Percentiles rank a stretch among this genome's conserved stretches.
phyloP scores from a whole-genome alignment of 2,113 vertebrate species.

The Ailurus styani region DNA sequence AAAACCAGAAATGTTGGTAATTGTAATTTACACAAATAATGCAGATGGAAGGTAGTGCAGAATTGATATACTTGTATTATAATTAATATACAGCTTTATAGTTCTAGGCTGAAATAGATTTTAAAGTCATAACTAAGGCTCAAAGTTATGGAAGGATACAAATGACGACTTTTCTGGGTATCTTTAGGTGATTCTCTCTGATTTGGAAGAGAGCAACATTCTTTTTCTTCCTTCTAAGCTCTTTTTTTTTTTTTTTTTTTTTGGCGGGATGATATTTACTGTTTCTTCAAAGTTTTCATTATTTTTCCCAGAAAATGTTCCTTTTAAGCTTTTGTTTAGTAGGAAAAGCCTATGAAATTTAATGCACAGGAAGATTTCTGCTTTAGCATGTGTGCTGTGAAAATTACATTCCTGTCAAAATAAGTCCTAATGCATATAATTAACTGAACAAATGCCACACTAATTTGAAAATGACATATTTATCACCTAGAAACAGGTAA shows the following conservation, averaged over 20 bases:
- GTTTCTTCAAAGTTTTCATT: neutral
- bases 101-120: neutral
- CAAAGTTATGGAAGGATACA: neutral
- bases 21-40: neutral
- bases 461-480: conserved; percentile 63
- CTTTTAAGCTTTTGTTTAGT: neutral
- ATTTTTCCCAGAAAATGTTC: neutral
- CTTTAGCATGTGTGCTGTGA: conserved; percentile 28
- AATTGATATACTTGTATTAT: neutral
- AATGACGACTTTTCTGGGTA: neutral
- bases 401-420: conserved; percentile 55
- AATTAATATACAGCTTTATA: neutral
- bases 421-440: conserved; percentile 44
- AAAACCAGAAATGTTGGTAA: neutral
- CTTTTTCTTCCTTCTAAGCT: neutral
- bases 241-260: neutral
- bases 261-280: neutral
- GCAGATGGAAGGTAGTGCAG: neutral
- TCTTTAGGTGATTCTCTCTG: neutral
- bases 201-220: neutral
- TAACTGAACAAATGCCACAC: conserved; percentile 26
- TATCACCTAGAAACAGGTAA: conserved; percentile 65
- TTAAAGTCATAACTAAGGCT: neutral
- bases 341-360: conserved; percentile 13
- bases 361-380: conserved; percentile 19